Conservation (phyloP, 2,888 invertebrate genomes). For the Oscheius sp. region DNA sequence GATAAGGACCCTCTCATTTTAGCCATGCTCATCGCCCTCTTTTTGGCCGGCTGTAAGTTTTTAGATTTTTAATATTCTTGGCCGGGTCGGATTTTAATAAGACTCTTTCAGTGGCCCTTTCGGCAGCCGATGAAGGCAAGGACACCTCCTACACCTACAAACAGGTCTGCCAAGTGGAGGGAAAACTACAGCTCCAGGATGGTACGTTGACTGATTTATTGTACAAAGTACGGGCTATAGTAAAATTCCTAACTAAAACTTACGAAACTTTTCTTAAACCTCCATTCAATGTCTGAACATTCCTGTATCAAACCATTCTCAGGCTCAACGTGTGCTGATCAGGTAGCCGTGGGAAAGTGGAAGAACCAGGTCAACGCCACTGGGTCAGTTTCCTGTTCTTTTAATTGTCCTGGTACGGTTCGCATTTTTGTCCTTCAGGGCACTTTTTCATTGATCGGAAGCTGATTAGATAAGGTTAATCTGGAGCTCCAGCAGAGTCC, state of each 20-base stretch:
- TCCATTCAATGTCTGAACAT: not conserved
- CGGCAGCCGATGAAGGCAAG: slow-evolving; percentile 51
- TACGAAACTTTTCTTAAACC: too few relatives aligned
- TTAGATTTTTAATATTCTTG: not conserved
- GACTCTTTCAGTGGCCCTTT: slow-evolving; percentile 17
- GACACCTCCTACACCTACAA: slow-evolving; percentile 68
- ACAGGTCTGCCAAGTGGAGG: slow-evolving; percentile 65
- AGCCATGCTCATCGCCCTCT: slow-evolving; percentile 20
- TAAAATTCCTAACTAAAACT: too few relatives aligned
- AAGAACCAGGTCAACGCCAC: slow-evolving; percentile 69
- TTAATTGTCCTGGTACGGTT: not conserved
- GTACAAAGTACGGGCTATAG: not conserved
- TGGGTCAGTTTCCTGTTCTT: slow-evolving; percentile 47
- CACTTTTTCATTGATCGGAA: slow-evolving; percentile 25
- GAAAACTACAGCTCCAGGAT: slow-evolving; percentile 55
- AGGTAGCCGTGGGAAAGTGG: slow-evolving; percentile 70
- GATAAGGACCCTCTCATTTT: slow-evolving; percentile 26
- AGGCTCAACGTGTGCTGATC: slow-evolving; percentile 62
- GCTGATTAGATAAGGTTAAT: slow-evolving; percentile 32
- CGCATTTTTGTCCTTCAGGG: not conserved
- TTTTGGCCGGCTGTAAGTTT: slow-evolving; percentile 19
- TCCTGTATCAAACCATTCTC: not conserved
- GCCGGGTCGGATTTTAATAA: not conserved
- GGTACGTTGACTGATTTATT: slow-evolving; percentile 31
- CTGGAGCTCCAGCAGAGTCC: not conserved